Conservation (phyloP, 2,113 vertebrate species). For the Rhadina sibilatrix region DNA sequence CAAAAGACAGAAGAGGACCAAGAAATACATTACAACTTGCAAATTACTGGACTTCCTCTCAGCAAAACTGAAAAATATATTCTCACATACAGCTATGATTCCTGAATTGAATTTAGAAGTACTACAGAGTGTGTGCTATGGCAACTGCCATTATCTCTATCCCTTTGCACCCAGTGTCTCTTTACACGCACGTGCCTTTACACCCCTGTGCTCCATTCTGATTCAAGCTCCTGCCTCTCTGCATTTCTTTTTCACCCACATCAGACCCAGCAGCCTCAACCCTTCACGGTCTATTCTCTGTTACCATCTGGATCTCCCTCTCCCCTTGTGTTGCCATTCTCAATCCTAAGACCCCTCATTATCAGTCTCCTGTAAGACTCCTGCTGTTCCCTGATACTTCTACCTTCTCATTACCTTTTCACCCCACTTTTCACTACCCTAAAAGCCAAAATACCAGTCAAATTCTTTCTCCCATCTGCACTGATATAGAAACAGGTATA, state of each 20-base stretch:
- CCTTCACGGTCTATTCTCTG: neutral
- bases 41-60: neutral
- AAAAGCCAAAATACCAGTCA: neutral
- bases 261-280: neutral
- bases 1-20: neutral
- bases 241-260: neutral
- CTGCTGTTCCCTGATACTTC: neutral
- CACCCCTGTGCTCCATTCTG: neutral
- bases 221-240: neutral
- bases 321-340: neutral
- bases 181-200: neutral
- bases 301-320: neutral
- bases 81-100: neutral
- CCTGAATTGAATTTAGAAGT: neutral
- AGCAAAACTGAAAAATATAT: neutral
- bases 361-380: neutral
- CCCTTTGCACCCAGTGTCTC: neutral
- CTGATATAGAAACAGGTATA: conserved; percentile 43
- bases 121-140: neutral
- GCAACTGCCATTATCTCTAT: neutral
- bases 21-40: neutral
- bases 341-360: neutral
- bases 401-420: neutral
- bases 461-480: neutral
- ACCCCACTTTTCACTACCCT: neutral